These are phyloP conservation scores for Neodiprion virginianus DNA, from an alignment of 1,140 invertebrate species.

Conservation along the genomic window DNA sequence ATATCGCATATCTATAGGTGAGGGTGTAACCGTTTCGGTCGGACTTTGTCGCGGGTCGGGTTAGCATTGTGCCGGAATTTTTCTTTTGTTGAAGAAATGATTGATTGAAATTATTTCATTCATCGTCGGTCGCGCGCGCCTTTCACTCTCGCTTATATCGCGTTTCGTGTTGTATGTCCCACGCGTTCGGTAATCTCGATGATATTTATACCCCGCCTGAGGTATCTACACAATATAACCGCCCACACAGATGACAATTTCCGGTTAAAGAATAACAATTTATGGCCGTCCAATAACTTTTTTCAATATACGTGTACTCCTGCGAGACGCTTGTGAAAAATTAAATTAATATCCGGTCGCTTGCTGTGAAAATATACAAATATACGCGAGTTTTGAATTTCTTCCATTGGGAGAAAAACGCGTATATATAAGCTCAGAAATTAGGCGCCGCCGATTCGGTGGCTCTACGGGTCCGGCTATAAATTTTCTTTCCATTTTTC, in stretches of 20 bases:
- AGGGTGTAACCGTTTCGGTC: not conserved
- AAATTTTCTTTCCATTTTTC: too few species aligned
- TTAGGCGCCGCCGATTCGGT: too few species aligned
- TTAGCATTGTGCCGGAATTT: not conserved
- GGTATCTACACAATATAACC: not conserved
- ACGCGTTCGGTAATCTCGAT: not conserved
- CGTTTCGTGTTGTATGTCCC: not conserved
- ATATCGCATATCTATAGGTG: too few species aligned
- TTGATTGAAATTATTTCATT: not conserved
- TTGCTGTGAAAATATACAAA: too few species aligned
- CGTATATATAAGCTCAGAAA: too few species aligned
- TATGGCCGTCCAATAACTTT: constrained; percentile 30
- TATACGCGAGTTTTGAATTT: too few species aligned
- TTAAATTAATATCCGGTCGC: not conserved
- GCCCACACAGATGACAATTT: constrained; percentile 22
- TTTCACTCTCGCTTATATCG: not conserved
- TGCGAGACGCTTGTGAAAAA: not conserved
- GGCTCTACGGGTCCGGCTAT: too few species aligned
- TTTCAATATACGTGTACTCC: not conserved
- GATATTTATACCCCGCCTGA: constrained; percentile 15
- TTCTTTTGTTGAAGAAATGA: constrained; percentile 1
- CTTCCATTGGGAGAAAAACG: too few species aligned
- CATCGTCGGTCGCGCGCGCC: not conserved
- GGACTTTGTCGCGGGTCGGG: not conserved
- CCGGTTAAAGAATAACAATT: constrained; percentile 28